Percentiles rank a stretch among this genome's conserved stretches.
phyloP scores from a whole-genome alignment of 2,113 vertebrate genomes.

The Calidris pygmaea region DNA sequence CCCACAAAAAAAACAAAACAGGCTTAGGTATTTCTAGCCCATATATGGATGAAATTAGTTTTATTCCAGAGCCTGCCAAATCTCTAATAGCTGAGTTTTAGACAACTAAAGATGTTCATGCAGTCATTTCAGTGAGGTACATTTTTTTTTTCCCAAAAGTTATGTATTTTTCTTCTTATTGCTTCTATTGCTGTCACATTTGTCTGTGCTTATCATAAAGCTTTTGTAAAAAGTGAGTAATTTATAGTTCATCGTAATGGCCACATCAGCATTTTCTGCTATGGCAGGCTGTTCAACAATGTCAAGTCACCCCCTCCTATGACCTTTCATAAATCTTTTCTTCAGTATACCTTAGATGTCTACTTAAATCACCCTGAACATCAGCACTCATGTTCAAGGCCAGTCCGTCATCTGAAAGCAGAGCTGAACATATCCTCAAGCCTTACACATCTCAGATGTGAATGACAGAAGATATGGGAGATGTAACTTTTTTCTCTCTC shows the following conservation, averaged over 20 bases:
- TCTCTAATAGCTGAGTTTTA: background rate
- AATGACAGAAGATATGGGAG: background rate
- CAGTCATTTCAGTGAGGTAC: background rate
- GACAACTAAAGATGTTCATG: background rate
- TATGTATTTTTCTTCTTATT: background rate
- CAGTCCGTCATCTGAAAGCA: background rate
- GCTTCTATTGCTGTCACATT: background rate
- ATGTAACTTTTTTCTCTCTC: background rate
- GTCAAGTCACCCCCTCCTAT: background rate
- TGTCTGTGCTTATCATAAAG: background rate
- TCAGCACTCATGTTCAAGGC: background rate
- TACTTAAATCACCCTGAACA: background rate
- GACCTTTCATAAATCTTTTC: background rate
- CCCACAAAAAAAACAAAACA: fast-evolving
- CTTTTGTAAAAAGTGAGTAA: background rate
- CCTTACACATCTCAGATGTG: background rate
- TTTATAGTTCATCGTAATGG: background rate
- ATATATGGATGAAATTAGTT: background rate
- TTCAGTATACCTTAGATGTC: background rate
- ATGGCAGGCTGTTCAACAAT: background rate
- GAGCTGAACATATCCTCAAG: background rate
- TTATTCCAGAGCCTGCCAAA: background rate
- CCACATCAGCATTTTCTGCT: background rate
- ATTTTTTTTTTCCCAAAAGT: background rate
- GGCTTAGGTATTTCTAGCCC: background rate